phyloP scores from a whole-genome alignment of 2,113 vertebrate genomes.

The Struthio camelus region DNA sequence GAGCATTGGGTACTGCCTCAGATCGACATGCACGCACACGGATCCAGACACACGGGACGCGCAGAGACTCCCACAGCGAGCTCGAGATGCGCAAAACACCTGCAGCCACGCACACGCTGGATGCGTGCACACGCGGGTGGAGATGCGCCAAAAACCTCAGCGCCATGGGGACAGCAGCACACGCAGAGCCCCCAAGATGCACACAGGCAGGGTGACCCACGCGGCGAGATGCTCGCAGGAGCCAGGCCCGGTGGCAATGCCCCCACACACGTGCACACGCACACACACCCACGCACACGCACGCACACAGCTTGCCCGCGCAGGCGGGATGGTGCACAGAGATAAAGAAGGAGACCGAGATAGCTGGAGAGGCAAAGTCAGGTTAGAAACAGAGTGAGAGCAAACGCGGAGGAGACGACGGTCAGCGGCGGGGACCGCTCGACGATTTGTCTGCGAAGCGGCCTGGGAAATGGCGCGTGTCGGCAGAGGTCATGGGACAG shows the following conservation, averaged over 20 bases:
- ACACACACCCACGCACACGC: background rate
- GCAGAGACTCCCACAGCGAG: background rate
- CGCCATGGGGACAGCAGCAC: background rate
- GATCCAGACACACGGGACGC: background rate
- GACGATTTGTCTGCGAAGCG: constrained; percentile 46
- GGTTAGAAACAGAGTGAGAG: constrained; percentile 68
- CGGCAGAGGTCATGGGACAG: constrained; percentile 34
- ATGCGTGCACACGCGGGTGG: background rate
- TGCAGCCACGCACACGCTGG: background rate
- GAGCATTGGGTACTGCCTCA: too few relatives aligned
- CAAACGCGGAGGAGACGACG: constrained; percentile 11
- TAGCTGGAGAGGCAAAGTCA: constrained; percentile 75
- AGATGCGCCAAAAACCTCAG: background rate
- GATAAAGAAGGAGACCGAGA: constrained; percentile 46
- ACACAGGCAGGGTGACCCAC: background rate
- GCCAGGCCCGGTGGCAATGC: too few relatives aligned
- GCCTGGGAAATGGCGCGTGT: constrained; percentile 45
- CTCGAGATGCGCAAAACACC: background rate
- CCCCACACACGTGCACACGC: background rate
- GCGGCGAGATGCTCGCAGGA: background rate
- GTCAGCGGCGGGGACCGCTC: constrained; percentile 40
- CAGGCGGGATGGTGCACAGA: background rate
- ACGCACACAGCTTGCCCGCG: background rate
- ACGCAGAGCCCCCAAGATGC: background rate
- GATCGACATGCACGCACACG: background rate